Base-by-base conservation (phyloP, 2,113 vertebrate genomes). In the Oryctolagus cuniculus region DNA sequence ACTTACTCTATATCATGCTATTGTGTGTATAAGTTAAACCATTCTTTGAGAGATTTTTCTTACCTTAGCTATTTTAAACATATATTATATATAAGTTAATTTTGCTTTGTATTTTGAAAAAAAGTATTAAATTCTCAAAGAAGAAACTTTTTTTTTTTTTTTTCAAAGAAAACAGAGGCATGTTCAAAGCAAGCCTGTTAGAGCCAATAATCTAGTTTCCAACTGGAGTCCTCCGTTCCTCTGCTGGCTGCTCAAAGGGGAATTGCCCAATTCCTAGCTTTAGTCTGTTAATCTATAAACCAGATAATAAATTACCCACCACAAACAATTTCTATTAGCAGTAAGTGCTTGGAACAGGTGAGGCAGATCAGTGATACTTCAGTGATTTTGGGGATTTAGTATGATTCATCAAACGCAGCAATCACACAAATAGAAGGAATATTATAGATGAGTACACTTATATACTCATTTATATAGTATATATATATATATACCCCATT, bases 301-400 rank as follows among this genome's bases (percentile, higher is more conserved):
- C 17, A 10, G 15, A 66, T 29, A 55, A 79, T 44, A 58, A 70
- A 70, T 61, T 77, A 81, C 4, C 2, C 55, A 49, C 3, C 3
- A 72, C 6, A 21, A 1, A 79, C 29, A 17, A 11, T 36, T 79
- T 49, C 19, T 58, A 16, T 88, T 51, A 89, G 11, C 13, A 63
- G 2, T 53, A 89, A 90, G 25, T 66, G 15, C 25, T 84, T 82
- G 51, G 16, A 10, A 69, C 17, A 82, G 10, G 25, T 73, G 64
- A 75, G 1, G 8, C n/a, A 29, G 58, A 55, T 81, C 10, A 29
- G 29, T 93, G 27, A 6, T 34, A 44, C 24, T 13, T 74, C 31
- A 89, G 31, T 81, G 78, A 90, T 25, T 63, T 89, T 78, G 53
- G n/a, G 3, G 21, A 38, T 93, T 91, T 83, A 55, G 7, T 44